Conservation (phyloP, 2,113 vertebrate genomes). For the Salvelinus alpinus region DNA sequence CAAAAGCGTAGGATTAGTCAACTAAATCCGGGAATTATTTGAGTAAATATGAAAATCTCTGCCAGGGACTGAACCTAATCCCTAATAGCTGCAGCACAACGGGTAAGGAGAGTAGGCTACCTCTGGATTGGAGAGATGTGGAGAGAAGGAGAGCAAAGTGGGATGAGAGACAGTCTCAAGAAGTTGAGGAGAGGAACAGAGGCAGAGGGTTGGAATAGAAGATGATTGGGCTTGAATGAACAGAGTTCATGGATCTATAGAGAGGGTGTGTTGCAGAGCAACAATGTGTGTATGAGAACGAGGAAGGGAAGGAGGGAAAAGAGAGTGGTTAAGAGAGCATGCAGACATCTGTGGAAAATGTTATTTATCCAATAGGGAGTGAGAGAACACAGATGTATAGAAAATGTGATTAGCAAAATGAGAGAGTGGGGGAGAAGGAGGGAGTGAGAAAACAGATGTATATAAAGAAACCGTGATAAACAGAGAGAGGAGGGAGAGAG, state of each 20-base stretch:
- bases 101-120: slow-evolving; percentile 23
- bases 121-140: slow-evolving; percentile 17
- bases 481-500: not conserved
- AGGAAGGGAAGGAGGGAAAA: slow-evolving; percentile 31
- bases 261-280: not conserved
- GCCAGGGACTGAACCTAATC: slow-evolving; percentile 52
- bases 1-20: slow-evolving; percentile 61
- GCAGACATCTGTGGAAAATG: slow-evolving; percentile 70
- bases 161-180: slow-evolving; percentile 21
- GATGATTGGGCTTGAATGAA: too few relatives aligned
- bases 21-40: slow-evolving; percentile 71
- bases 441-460: not conserved
- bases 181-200: slow-evolving; percentile 11
- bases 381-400: not conserved
- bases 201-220: not conserved
- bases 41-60: slow-evolving; percentile 71
- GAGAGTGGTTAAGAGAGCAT: slow-evolving; percentile 52
- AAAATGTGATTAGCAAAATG: slow-evolving; percentile 1
- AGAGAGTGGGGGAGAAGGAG: not conserved
- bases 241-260: slow-evolving; percentile 5
- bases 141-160: slow-evolving; percentile 1
- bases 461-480: not conserved
- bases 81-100: slow-evolving; percentile 55
- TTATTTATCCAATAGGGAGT: slow-evolving; percentile 34
- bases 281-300: not conserved